Base-by-base conservation (phyloP, 2,113 vertebrate genomes). In the Redunca redunca region DNA sequence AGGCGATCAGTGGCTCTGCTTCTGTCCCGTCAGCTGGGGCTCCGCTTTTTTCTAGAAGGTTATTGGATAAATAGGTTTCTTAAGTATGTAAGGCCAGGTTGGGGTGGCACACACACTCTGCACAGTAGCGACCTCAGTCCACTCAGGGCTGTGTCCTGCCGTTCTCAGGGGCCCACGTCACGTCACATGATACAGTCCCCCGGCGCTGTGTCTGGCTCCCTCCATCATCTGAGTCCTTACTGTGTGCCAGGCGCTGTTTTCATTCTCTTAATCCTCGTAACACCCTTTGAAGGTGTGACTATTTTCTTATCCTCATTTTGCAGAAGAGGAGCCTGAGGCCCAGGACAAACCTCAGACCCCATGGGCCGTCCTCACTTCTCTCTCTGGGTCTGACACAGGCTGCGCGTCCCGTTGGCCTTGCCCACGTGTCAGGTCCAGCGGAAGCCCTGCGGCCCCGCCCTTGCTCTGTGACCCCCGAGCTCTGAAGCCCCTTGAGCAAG, bases 341-440 rank as follows among this genome's bases (percentile, higher is more conserved):
- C 12, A 40, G 33, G 28, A 1, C 12, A 1, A 5, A 33, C 26
- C 7, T 43, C 25, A 3, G 11, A 14, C 36, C 16, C 2, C 23
- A 0, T 2, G 30, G 64, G 17, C 12, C 30, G 7, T 3, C 30
- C 28, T 71, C 10, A 3, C 1, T 7, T 81, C 28, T 15, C 36
- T 30, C 17, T 10, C 4, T 0, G 13, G 33, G 28, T 8, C 55
- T 14, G 43, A 67, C 36, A 3, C 11, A 55, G 71, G 19, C 53
- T 15, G 2, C 3, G 0, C 0, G 2, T 5, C 13, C 19, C 1
- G 0, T 14, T 0, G 1, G 57, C 55, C 62, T 46, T 36, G 86
- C 11, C 58, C 11, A 26, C 4, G 4, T 2, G 3, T 48, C 30
- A 17, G 8, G 11, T 40, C 36, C 21, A 2, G 9, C 1, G 16